phyloP scores from a whole-genome alignment of 2,113 vertebrate species.

The Sinosuthora webbiana region DNA sequence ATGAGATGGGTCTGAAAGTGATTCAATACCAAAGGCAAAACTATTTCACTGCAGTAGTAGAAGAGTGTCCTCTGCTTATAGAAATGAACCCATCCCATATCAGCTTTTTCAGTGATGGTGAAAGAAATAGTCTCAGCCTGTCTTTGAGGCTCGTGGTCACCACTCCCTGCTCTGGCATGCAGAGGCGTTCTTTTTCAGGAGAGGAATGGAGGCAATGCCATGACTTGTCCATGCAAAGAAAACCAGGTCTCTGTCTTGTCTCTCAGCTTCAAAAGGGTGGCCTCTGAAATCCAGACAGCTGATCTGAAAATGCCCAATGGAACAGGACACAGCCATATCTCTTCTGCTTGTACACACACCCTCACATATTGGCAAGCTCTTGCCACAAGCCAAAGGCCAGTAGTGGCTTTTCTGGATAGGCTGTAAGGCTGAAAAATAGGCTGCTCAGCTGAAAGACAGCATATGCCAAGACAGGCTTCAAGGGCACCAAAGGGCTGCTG shows the following conservation, averaged over 20 bases:
- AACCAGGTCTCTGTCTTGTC: not conserved
- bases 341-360: rapidly evolving
- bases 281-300: not conserved
- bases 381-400: not conserved
- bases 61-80: not conserved
- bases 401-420: not conserved
- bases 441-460: not conserved
- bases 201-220: not conserved
- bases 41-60: not conserved
- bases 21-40: not conserved
- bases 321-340: not conserved
- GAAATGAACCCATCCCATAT: not conserved
- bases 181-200: not conserved
- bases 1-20: not conserved
- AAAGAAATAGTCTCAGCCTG: not conserved
- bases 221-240: not conserved
- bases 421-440: not conserved
- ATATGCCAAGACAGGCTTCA: not conserved
- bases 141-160: not conserved
- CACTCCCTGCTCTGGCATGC: not conserved
- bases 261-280: not conserved
- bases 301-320: not conserved
- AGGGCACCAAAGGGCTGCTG: not conserved
- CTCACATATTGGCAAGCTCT: not conserved
- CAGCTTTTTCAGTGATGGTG: not conserved